Conservation (phyloP, 1,140 invertebrate species). For the Trachymyrmex septentrionalis region DNA sequence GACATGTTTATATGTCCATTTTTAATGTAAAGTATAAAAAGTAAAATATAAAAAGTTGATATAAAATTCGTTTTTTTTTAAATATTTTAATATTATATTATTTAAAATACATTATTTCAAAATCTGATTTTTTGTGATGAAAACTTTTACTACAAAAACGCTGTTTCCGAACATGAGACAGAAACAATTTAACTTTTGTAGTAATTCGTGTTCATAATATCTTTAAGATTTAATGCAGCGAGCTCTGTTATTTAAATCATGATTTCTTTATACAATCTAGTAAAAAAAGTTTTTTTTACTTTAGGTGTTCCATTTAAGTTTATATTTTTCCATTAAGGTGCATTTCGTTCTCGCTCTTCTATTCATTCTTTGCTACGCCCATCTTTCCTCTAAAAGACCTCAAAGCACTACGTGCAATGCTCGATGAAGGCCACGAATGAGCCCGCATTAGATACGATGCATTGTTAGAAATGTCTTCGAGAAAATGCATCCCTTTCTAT, state of each 20-base stretch:
- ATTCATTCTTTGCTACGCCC: slow-evolving; percentile 26
- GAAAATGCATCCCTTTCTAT: slow-evolving; percentile 37
- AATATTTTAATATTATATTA: no score
- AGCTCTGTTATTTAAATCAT: slow-evolving; percentile 1
- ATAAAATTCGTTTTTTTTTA: no score
- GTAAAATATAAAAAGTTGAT: no score
- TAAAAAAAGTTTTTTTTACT: neutral
- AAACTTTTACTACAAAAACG: neutral
- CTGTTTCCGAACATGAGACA: neutral
- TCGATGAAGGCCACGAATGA: slow-evolving; percentile 15
- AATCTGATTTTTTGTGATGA: no score
- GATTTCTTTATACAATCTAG: neutral
- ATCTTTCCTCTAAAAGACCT: slow-evolving; percentile 46
- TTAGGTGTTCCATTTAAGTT: slow-evolving; percentile 28
- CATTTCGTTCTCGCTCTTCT: neutral
- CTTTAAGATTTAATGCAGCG: neutral
- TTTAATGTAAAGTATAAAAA: no score
- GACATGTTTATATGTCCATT: no score
- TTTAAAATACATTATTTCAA: no score
- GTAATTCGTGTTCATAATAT: neutral
- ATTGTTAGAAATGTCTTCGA: slow-evolving; percentile 28
- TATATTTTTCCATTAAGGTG: slow-evolving; percentile 55
- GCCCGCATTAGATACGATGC: slow-evolving; percentile 26
- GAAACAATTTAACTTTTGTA: neutral
- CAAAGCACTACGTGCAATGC: slow-evolving; percentile 16